phyloP scores from a whole-genome alignment of 2,888 invertebrate species.

The Dioctria rufipes region DNA sequence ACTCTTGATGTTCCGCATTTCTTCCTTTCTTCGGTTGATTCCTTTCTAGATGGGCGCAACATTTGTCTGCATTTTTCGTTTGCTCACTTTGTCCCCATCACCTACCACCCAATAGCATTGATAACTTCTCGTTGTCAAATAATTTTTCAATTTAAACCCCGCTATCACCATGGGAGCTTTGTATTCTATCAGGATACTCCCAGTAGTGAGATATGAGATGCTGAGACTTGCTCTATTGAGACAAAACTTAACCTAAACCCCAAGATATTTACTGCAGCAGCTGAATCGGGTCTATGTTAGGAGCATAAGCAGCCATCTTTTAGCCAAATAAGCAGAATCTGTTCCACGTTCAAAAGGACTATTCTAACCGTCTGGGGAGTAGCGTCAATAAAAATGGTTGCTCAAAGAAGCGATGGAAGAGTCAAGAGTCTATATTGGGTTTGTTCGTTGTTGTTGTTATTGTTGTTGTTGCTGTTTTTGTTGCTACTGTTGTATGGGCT shows the following conservation, averaged over 20 bases:
- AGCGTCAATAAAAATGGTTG: conserved; percentile 32
- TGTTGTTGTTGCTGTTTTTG: too few species aligned
- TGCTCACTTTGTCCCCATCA: too few species aligned
- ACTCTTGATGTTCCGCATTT: conserved; percentile 38
- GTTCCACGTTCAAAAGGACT: conserved; percentile 1
- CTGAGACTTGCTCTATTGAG: conserved; percentile 27
- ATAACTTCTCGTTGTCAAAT: conserved; percentile 49
- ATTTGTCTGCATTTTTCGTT: too few species aligned
- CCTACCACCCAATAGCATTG: background rate
- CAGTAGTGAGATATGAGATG: conserved; percentile 5
- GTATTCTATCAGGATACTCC: conserved; percentile 18
- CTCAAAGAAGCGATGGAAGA: background rate
- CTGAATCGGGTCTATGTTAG: background rate
- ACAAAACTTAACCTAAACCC: background rate
- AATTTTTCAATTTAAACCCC: conserved; percentile 36
- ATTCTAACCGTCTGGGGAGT: conserved; percentile 24
- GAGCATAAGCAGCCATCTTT: conserved; percentile 19
- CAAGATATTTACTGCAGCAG: background rate
- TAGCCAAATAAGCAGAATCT: conserved; percentile 46
- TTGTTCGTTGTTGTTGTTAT: too few species aligned
- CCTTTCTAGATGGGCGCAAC: background rate
- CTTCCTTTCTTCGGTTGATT: background rate
- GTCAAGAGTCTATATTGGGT: background rate
- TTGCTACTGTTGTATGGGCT: background rate
- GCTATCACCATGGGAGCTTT: background rate